Evolutionary conservation across 2,888 invertebrate species (phyloP).

Genomic region (Caenorhabditis japonica): DNA sequence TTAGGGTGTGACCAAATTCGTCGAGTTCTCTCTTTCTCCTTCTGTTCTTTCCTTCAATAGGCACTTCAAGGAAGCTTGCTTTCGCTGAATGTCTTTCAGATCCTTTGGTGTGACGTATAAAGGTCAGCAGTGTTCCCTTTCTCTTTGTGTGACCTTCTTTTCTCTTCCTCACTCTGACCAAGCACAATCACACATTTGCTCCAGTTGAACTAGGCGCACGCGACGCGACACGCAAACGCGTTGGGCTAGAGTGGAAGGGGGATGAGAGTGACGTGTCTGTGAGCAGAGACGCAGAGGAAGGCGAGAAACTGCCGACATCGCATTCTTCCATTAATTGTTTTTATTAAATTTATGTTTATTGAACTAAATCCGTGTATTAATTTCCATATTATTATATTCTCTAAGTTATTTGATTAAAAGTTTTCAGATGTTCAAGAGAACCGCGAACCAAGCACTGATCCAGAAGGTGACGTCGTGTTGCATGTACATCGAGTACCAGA

Average conservation of each 20-base stretch:
- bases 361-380: slow-evolving; percentile 26
- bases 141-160: slow-evolving; percentile 39
- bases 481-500: slow-evolving; percentile 40
- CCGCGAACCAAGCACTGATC: slow-evolving; percentile 19
- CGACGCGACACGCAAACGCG: slow-evolving; percentile 1
- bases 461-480: slow-evolving; percentile 29
- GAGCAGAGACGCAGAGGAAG: slow-evolving; percentile 30
- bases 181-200: slow-evolving; percentile 18
- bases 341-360: slow-evolving; percentile 29
- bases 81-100: no score
- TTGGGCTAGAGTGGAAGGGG: slow-evolving; percentile 5
- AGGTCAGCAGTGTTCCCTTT: slow-evolving; percentile 50
- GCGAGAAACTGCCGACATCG: slow-evolving; percentile 19
- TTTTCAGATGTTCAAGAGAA: slow-evolving; percentile 15
- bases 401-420: slow-evolving; percentile 27
- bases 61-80: no score
- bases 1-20: no score
- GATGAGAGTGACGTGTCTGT: no score
- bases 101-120: slow-evolving; percentile 51
- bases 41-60: no score
- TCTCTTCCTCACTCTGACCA: slow-evolving; percentile 33
- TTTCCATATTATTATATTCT: slow-evolving; percentile 33
- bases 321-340: slow-evolving; percentile 16
- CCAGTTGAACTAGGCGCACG: slow-evolving; percentile 6
- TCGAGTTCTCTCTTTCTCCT: no score